Conservation (phyloP, 2,888 invertebrate genomes). For the Drosophila hamatofila region DNA sequence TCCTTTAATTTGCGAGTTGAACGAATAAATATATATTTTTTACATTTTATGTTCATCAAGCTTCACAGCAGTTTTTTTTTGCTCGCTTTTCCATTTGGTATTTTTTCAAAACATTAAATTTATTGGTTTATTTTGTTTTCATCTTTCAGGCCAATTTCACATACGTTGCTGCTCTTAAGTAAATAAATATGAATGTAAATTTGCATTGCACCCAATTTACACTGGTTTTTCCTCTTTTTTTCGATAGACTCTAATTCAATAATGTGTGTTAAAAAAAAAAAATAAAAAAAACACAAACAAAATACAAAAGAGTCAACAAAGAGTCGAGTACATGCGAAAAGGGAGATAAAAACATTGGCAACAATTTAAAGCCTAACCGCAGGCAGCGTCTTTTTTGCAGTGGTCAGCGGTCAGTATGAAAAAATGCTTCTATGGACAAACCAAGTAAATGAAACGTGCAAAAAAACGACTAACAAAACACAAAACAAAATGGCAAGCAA, state of each 20-base stretch:
- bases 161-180: background rate
- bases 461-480: constrained; percentile 34
- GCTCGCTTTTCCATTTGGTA: background rate
- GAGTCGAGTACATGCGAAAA: background rate
- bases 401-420: constrained; percentile 49
- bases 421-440: constrained; percentile 20
- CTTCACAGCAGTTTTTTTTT: background rate
- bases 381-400: constrained; percentile 60
- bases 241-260: constrained; percentile 65
- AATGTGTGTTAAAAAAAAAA: constrained; percentile 38
- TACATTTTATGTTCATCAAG: background rate
- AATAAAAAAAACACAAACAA: too few relatives aligned
- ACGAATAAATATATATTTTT: background rate
- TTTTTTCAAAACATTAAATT: background rate
- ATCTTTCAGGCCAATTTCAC: background rate
- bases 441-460: constrained; percentile 23
- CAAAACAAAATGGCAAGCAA: constrained; percentile 64
- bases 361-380: constrained; percentile 73
- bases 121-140: background rate
- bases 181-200: constrained; percentile 10
- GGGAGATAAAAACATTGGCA: constrained; percentile 55
- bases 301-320: constrained; percentile 14
- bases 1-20: background rate
- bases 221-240: background rate
- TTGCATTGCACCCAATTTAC: background rate